Base-by-base conservation (phyloP, 1,140 invertebrate genomes). In the Brachionus calyciflorus region DNA sequence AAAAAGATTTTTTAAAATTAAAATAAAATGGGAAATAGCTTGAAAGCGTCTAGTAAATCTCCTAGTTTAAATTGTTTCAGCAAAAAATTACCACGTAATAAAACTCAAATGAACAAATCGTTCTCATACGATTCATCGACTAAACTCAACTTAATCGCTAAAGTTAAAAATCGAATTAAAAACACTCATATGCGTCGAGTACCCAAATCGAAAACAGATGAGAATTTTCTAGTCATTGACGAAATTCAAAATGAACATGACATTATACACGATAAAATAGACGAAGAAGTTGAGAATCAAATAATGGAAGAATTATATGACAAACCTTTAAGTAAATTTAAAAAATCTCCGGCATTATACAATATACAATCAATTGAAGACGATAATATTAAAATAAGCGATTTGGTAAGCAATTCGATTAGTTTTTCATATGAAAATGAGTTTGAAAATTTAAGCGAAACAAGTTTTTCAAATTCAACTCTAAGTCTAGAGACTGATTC, bases 281-380 rank as follows among this genome's bases (percentile, higher is more conserved):
- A 60, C 55, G 55, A 60, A 33, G 37, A 4, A 1, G 2, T 19
- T 17, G 55, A 60, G 19, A 33, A 60, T 37, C 28, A 60, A 17
- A 33, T 37, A 5, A 37, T 60, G 1, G 55, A 60, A 12, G 30
- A 60, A 60, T 33, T 60, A 14, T 24, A 14, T n/a, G 30, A 60
- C 12, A 60, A 40, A 19, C 33, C 33, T 9, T 1, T 24, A 0
- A 19, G 7, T 4, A 37, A 37, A n/a, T 65, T 65, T 37, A 41
- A 65, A 65, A 65, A 65, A 44, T 65, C 60, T 10, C 60, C 60
- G 12, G 60, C 60, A 9, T 12, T 65, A 10, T 65, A 65, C 60
- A 65, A 65, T 37, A 65, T 65, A 24, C 60, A 65, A n/a, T 65
- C 60, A 6, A 44, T 65, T 14, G 19, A 41, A 37, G 41, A 65